Evolutionary conservation across 2,888 invertebrate species (phyloP), one percentile per base, ranked within the genome.

Genomic region (Anticlea derivata): DNA sequence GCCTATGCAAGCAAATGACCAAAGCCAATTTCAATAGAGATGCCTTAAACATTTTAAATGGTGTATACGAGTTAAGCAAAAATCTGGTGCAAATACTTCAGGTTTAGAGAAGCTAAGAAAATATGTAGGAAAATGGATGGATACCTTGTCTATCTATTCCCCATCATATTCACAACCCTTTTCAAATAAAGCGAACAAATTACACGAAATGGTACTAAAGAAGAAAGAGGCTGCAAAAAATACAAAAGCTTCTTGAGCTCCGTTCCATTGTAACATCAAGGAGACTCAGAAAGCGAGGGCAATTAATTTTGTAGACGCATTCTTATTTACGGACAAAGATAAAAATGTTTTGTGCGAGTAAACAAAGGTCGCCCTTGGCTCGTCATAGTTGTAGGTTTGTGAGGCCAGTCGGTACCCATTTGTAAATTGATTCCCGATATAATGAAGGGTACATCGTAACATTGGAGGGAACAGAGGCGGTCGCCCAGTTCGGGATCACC

Each of bases 391-490:
- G 77, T 69, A 70, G 49, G 58, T 56, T 59, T 59, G 66, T 60
- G 61, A 60, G 65, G 70, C 63, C 67, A 65, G 72, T 65, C 65
- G 56, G 72, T 77, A 68, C 74, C 78, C 80, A 86, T 87, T 86
- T 86, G 85, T 83, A 89, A 87, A 89, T 88, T 88, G 88, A 89
- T 88, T 88, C 86, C 76, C 84, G 80, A 87, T 89, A 87, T 86
- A 88, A 88, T 86, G 86, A 85, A 85, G 85, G 84, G 86, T 85
- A 86, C 85, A 79, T 77, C 73, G 86, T 83, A 79, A 86, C 83
- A 83, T 79, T 75, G 81, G 79, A 79, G 78, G 78, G 76, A 76
- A 75, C 85, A 84, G 82, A 81, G 81, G 84, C 75, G 83, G 82
- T 80, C 81, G 76, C 78, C 75, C 73, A 73, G 68, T 80, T 78